These are phyloP conservation scores for Melanotaenia parkinsoni DNA, from an alignment of 2,797 vertebrate genomes.

Conservation along the genomic window DNA sequence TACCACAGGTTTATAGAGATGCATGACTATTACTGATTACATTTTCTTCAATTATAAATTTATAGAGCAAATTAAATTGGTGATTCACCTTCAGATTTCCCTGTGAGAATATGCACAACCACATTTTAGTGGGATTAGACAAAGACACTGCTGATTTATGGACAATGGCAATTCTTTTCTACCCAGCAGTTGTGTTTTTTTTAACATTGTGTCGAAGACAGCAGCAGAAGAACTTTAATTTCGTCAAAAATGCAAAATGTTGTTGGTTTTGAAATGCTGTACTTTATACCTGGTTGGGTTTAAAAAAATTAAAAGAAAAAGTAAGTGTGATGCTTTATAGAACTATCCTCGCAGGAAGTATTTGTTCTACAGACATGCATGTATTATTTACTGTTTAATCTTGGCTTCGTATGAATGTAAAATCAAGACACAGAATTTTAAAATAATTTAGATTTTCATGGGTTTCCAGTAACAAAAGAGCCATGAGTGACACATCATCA, in stretches of 20 bases:
- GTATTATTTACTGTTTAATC: background rate
- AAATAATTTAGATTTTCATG: background rate
- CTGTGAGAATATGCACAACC: background rate
- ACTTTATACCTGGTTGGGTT: background rate
- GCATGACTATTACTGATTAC: background rate
- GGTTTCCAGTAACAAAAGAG: constrained; percentile 30
- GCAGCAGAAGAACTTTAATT: background rate
- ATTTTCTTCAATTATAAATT: background rate
- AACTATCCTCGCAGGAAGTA: background rate
- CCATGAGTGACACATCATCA: constrained; percentile 67
- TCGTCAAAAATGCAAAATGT: background rate
- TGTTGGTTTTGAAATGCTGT: background rate
- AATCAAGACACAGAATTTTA: background rate
- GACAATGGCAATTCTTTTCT: background rate
- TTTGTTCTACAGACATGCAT: background rate
- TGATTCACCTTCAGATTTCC: background rate
- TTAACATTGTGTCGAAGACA: background rate
- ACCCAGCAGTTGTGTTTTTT: background rate
- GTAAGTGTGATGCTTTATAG: background rate
- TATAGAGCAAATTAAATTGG: background rate
- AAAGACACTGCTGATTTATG: background rate
- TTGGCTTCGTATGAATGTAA: background rate
- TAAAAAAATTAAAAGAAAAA: background rate
- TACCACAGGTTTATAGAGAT: background rate
- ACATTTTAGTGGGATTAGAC: background rate